A percentile compares a stretch with the other conserved stretches of the same genome.
phyloP scores from a whole-genome alignment of 2,888 invertebrate species.

The Tigriopus californicus region DNA sequence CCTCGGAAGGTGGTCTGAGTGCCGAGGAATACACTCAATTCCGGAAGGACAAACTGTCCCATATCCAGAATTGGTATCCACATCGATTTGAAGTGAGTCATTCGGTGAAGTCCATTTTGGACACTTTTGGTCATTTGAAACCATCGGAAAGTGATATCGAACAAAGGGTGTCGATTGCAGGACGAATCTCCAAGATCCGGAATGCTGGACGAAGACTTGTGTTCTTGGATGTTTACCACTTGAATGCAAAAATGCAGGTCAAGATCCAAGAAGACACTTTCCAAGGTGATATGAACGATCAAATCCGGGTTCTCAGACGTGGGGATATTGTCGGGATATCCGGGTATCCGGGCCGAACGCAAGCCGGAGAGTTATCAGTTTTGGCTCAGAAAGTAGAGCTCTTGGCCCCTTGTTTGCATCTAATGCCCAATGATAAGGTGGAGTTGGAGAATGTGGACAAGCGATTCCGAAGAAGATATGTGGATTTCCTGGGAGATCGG shows the following conservation, averaged over 20 bases:
- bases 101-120: too few species aligned
- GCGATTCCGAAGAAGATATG: conserved; percentile 6
- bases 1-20: too few species aligned
- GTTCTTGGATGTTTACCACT: neutral
- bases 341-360: neutral
- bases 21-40: too few species aligned
- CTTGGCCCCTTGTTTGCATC: neutral
- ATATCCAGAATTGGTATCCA: too few species aligned
- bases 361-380: conserved; percentile 1
- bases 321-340: conserved; percentile 2
- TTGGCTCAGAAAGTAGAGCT: neutral
- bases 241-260: neutral
- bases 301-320: neutral
- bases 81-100: too few species aligned
- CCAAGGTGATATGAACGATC: neutral
- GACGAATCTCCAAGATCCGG: neutral
- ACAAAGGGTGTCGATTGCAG: neutral
- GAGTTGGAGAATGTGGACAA: neutral
- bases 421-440: neutral
- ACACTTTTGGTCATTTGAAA: too few species aligned
- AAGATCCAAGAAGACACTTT: neutral
- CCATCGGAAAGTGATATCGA: too few species aligned
- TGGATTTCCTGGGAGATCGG: conserved; percentile 2
- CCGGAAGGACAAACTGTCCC: too few species aligned
- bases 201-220: neutral